Conservation (phyloP, 2,888 invertebrate genomes). For the Drosophila antonietae region DNA sequence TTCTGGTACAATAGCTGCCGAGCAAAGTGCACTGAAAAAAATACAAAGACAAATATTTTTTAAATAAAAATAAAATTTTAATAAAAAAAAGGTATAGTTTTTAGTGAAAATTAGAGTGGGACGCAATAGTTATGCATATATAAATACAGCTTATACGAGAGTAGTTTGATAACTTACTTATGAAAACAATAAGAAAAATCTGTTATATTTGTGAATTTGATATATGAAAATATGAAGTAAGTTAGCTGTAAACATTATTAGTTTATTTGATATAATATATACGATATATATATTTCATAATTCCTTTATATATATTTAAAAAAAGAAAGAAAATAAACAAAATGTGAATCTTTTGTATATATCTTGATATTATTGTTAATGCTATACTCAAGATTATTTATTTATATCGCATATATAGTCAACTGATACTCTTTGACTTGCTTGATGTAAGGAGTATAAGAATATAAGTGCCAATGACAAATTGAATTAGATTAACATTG, state of each 20-base stretch:
- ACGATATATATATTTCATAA: background rate
- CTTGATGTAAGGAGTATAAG: background rate
- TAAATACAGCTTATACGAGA: background rate
- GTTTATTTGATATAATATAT: background rate
- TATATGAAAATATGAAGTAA: too few species aligned
- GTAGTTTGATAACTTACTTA: background rate
- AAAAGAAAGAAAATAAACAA: background rate
- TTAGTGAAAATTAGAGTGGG: background rate
- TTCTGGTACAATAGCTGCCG: background rate
- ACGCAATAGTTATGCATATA: background rate
- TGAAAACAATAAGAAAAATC: background rate
- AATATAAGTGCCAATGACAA: background rate
- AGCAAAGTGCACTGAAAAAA: slow-evolving; percentile 7
- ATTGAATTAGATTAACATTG: background rate
- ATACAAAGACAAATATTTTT: too few species aligned
- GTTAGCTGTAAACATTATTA: too few species aligned
- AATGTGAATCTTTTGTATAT: background rate
- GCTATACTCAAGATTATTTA: background rate
- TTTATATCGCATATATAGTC: background rate
- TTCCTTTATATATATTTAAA: background rate
- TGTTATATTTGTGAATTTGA: background rate
- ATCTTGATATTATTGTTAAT: background rate
- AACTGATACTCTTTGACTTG: background rate
- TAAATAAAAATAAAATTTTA: background rate
- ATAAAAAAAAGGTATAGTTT: background rate